A percentile compares a stretch with the other conserved stretches of the same genome.
Conservation (phyloP, 2,113 vertebrate species). For the Xenopus borealis region DNA sequence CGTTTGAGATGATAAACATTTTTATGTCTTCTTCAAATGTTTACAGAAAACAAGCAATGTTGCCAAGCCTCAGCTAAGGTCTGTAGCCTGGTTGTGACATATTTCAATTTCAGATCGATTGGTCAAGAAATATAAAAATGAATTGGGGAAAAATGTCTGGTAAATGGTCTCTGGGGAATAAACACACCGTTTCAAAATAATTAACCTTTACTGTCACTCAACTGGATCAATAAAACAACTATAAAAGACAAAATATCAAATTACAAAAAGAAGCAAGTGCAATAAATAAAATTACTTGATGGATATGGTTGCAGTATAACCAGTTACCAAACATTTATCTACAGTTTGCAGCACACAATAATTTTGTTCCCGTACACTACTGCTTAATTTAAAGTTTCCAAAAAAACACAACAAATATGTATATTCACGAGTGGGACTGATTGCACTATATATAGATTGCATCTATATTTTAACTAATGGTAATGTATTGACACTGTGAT, state of each 20-base stretch:
- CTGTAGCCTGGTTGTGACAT: slow-evolving; percentile 5
- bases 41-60: neutral
- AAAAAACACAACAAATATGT: no score
- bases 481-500: no score
- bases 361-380: neutral
- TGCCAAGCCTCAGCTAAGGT: neutral
- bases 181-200: slow-evolving; percentile 38
- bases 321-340: slow-evolving; percentile 5
- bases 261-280: slow-evolving; percentile 16
- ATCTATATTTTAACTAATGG: no score
- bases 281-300: slow-evolving; percentile 20
- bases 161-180: slow-evolving; percentile 33
- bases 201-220: slow-evolving; percentile 43
- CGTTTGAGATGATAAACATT: no score
- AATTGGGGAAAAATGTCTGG: slow-evolving; percentile 33
- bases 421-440: no score
- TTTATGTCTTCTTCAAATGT: neutral
- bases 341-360: neutral
- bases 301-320: slow-evolving; percentile 3
- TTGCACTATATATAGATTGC: no score
- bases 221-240: slow-evolving; percentile 36
- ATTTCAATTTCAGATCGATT: slow-evolving; percentile 31
- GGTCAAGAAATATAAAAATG: slow-evolving; percentile 34
- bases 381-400: no score
- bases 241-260: slow-evolving; percentile 34